These are phyloP conservation scores for Watersipora subatra DNA, from an alignment of 1,140 invertebrate species.

Conservation along the genomic window DNA sequence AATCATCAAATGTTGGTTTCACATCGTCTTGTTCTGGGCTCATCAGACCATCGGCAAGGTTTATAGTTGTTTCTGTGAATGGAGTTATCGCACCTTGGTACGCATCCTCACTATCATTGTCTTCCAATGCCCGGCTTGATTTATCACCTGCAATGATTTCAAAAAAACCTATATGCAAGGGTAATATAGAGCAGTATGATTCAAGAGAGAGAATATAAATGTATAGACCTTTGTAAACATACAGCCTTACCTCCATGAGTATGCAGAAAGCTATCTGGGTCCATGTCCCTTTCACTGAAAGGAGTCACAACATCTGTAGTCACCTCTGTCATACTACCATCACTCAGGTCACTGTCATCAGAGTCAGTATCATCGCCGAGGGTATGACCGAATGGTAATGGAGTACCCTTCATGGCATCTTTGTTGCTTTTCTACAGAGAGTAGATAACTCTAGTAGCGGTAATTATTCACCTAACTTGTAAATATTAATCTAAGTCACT, in stretches of 20 bases:
- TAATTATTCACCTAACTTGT: too few species aligned
- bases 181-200: too few species aligned
- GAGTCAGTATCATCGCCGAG: not conserved
- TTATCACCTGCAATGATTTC: too few species aligned
- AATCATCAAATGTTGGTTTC: not conserved
- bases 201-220: too few species aligned
- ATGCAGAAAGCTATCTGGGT: not conserved
- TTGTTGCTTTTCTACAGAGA: not conserved
- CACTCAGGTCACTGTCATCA: not conserved
- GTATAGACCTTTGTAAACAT: too few species aligned
- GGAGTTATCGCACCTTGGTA: not conserved
- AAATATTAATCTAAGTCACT: too few species aligned
- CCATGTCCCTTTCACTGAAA: not conserved
- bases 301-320: conserved; percentile 5
- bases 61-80: not conserved
- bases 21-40: not conserved
- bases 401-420: not conserved
- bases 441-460: too few species aligned
- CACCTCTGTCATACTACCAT: conserved; percentile 5
- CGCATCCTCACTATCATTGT: not conserved
- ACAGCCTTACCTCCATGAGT: too few species aligned
- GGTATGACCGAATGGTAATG: not conserved
- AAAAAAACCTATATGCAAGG: too few species aligned
- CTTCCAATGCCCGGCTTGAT: too few species aligned
- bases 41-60: not conserved